Conservation (phyloP, 2,888 invertebrate species). For the Perdita meconis region DNA sequence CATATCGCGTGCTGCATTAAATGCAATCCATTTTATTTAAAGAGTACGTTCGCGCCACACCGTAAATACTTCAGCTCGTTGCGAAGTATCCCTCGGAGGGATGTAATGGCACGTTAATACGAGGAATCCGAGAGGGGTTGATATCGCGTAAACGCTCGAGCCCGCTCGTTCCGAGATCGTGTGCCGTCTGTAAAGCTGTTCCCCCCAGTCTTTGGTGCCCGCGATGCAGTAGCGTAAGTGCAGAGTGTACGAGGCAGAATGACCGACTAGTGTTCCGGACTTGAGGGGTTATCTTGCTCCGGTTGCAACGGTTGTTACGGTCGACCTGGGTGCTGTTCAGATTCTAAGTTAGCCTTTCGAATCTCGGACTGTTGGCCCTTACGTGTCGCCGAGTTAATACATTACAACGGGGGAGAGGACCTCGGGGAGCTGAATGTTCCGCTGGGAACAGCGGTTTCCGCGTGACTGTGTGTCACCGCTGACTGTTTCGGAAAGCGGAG, state of each 20-base stretch:
- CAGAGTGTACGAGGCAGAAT: slow-evolving; percentile 34
- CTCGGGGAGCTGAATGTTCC: slow-evolving; percentile 20
- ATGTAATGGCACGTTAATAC: background rate
- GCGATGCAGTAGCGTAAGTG: slow-evolving; percentile 31
- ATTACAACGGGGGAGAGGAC: slow-evolving; percentile 33
- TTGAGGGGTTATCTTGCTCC: slow-evolving; percentile 65
- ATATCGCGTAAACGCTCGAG: slow-evolving; percentile 24
- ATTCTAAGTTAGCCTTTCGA: slow-evolving; percentile 48
- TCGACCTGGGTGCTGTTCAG: slow-evolving; percentile 56
- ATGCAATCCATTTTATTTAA: too few species aligned
- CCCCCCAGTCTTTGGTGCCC: background rate
- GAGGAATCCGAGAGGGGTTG: background rate
- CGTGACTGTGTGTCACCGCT: background rate
- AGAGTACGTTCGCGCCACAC: too few species aligned
- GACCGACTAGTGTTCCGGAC: slow-evolving; percentile 33
- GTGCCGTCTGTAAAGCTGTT: slow-evolving; percentile 13
- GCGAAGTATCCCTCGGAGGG: background rate
- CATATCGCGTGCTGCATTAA: too few species aligned
- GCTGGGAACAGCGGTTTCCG: slow-evolving; percentile 28
- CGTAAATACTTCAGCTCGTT: too few species aligned
- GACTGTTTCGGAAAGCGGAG: slow-evolving; percentile 17
- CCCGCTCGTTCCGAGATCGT: background rate
- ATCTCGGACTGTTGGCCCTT: slow-evolving; percentile 41
- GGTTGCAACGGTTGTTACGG: slow-evolving; percentile 65
- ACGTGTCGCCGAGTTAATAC: slow-evolving; percentile 44